These are phyloP conservation scores for Myopa tessellatipennis DNA, from an alignment of 2,888 invertebrate species.

Conservation along the genomic window DNA sequence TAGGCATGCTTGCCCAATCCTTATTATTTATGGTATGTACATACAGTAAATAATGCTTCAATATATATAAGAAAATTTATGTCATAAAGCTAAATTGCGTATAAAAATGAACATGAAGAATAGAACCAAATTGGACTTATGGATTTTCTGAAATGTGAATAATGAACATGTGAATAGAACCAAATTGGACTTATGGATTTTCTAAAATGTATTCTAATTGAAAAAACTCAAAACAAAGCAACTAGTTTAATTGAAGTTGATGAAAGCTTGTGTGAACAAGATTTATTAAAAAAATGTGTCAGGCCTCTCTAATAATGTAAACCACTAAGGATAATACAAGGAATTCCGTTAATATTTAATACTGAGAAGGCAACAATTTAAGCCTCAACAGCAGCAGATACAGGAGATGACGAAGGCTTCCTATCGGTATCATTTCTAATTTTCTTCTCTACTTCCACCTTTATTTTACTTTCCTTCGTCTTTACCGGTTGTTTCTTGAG, in stretches of 20 bases:
- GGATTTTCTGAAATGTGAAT: too few species aligned
- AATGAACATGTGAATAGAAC: too few species aligned
- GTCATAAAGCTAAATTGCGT: too few species aligned
- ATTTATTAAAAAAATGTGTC: neutral
- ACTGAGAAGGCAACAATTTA: neutral
- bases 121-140: too few species aligned
- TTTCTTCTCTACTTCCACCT: slow-evolving; percentile 39
- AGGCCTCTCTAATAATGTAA: neutral
- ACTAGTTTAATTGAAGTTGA: neutral
- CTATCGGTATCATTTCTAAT: slow-evolving; percentile 39
- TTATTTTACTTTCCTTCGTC: slow-evolving; percentile 35
- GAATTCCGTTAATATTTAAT: neutral
- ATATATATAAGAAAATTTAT: too few species aligned
- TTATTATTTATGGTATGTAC: too few species aligned
- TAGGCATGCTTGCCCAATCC: too few species aligned
- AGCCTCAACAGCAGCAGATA: slow-evolving; percentile 30
- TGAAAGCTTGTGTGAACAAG: neutral
- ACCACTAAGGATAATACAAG: slow-evolving; percentile 15
- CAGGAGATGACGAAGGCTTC: slow-evolving; percentile 16
- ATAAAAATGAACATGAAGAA: too few species aligned
- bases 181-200: too few species aligned
- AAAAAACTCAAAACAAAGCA: neutral
- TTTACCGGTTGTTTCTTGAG: slow-evolving; percentile 41
- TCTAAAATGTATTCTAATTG: too few species aligned
- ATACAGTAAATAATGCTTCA: too few species aligned